Base-by-base conservation (phyloP, 2,113 vertebrate genomes). In the Menura novaehollandiae region DNA sequence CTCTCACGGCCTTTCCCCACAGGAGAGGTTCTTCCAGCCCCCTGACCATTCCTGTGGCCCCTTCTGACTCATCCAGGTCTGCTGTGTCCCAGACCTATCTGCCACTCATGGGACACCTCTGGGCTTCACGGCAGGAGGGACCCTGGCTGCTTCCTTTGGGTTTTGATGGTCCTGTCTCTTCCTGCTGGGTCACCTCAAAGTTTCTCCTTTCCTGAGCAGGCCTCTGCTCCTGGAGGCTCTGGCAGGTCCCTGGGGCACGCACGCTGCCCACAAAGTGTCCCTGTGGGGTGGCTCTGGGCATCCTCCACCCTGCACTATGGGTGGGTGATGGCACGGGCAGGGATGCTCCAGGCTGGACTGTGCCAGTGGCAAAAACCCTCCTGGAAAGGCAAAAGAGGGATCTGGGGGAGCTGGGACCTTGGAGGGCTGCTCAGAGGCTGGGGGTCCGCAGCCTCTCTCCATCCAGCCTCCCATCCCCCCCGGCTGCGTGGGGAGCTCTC, bases 281-380 rank as follows among this genome's bases (percentile, higher is more conserved):
- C 26, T 3, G 4, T 33, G 51, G 26, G 28, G 59, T 35, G 63
- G 37, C 12, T 91, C 30, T 51, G 58, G 21, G 32, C 56, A 56
- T 14, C 7, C 24, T 73, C 9, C 23, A 2, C 4, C 4, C 55
- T 47, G 23, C 4, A 4, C 33, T 1, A 0, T 10, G 41, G 8
- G 35, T 47, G 51, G 37, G 15, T 58, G 60, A 43, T 2, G 3
- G 33, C 3, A 3, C 8, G 8, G 24, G 12, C 64, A 41, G 44
- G 19, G 28, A 21, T 46, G 33, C 32, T 51, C 35, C 52, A 63
- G 58, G 21, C 7, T 39, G 18, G 43, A 28, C 30, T 39, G 5
- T 39, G 24, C 27, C 1, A 2, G 44, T 17, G 55, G 17, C 21
- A 77, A 44, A 88, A 85, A 20, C 10, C 13, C 30, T 68, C 12